Evolutionary conservation across 2,797 vertebrate genomes (phyloP).

Genomic region (Propithecus deckenii): DNA sequence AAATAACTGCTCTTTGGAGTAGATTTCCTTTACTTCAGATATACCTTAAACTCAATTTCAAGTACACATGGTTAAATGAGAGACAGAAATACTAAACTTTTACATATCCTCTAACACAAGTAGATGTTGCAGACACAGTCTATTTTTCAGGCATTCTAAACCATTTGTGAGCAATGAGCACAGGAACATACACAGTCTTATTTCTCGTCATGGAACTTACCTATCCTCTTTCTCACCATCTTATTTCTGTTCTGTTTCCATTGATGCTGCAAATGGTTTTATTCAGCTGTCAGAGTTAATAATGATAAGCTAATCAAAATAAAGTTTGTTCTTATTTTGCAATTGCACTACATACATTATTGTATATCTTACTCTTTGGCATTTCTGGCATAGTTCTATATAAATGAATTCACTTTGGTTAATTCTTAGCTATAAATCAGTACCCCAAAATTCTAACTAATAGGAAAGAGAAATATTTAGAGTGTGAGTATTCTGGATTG

Average conservation of each 20-base stretch:
- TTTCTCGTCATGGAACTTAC: neutral
- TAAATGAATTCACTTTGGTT: conserved; percentile 8
- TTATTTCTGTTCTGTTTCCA: conserved; percentile 15
- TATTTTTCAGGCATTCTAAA: neutral
- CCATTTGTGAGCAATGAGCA: neutral
- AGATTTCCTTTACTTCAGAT: neutral
- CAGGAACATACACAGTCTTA: neutral
- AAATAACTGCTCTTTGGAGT: neutral
- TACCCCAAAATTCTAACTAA: neutral
- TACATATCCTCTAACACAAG: neutral
- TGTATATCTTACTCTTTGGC: neutral
- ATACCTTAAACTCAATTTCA: conserved; percentile 6
- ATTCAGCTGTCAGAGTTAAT: conserved; percentile 14
- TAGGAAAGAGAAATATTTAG: neutral
- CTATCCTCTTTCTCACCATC: neutral
- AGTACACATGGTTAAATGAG: neutral
- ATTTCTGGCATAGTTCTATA: neutral
- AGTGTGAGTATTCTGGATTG: neutral
- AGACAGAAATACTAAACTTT: neutral
- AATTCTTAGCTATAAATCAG: conserved; percentile 13
- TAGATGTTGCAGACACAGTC: neutral
- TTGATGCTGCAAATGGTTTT: neutral
- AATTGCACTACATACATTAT: neutral
- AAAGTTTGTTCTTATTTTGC: neutral
- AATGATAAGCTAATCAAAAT: conserved; percentile 42